These are phyloP conservation scores for Schizopygopsis pylzovi DNA, from an alignment of 2,797 vertebrate species.

Conservation along the genomic window DNA sequence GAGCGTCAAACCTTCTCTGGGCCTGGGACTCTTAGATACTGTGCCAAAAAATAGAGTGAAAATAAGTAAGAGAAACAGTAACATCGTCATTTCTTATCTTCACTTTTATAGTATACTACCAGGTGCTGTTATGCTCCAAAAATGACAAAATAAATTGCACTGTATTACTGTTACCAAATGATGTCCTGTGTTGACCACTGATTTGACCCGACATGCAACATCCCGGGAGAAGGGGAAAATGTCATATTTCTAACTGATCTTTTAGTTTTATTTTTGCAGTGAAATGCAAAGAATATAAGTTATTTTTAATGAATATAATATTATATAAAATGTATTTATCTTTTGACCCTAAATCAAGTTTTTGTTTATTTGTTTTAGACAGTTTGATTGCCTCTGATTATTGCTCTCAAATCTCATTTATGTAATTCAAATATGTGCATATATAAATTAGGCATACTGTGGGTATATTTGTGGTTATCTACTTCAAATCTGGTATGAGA, in stretches of 20 bases:
- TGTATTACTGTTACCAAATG: neutral
- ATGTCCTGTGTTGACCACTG: neutral
- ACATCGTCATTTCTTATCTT: neutral
- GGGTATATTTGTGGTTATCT: neutral
- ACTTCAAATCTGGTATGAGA: neutral
- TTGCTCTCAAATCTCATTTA: neutral
- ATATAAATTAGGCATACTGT: neutral
- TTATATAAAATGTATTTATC: neutral
- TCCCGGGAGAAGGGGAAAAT: neutral
- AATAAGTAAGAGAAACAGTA: neutral
- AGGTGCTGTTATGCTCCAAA: neutral
- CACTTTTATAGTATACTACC: neutral
- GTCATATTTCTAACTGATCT: neutral
- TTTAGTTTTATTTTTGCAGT: neutral
- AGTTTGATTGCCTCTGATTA: neutral
- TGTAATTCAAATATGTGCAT: neutral
- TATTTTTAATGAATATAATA: neutral
- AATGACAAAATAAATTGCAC: neutral
- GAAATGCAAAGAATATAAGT: neutral
- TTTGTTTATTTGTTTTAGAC: neutral
- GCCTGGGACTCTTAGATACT: slow-evolving; percentile 45
- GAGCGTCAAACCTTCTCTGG: slow-evolving; percentile 24
- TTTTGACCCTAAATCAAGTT: neutral
- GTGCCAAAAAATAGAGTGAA: neutral
- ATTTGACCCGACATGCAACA: neutral